These are phyloP conservation scores for Gandaritis pyraliata DNA, from an alignment of 2,888 invertebrate species.

Conservation along the genomic window DNA sequence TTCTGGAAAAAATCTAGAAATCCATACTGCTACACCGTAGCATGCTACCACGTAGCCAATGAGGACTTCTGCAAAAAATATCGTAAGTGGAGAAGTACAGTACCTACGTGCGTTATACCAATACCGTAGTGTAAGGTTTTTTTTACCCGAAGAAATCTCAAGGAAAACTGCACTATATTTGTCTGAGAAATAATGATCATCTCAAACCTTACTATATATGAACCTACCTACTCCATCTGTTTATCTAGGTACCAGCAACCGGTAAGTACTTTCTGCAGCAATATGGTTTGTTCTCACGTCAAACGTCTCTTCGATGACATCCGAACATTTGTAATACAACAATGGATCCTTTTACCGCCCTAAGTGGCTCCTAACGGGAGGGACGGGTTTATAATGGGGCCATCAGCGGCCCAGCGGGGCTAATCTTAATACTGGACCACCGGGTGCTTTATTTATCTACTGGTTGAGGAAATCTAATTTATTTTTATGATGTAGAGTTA, in stretches of 20 bases:
- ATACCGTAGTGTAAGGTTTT: too few relatives aligned
- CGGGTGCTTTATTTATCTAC: constrained; percentile 29
- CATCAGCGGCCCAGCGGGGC: constrained; percentile 41
- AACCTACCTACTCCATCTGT: too few relatives aligned
- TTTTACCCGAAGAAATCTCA: too few relatives aligned
- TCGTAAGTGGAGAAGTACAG: too few relatives aligned
- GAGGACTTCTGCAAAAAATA: too few relatives aligned
- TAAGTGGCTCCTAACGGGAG: constrained; percentile 60
- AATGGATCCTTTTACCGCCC: constrained; percentile 73
- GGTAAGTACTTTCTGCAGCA: constrained; percentile 47
- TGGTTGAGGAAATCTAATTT: constrained; percentile 25
- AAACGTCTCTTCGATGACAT: constrained; percentile 74
- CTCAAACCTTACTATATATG: too few relatives aligned
- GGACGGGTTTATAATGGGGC: constrained; percentile 48
- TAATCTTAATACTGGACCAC: constrained; percentile 38
- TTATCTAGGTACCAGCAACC: neutral
- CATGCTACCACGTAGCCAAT: too few relatives aligned
- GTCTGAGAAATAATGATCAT: neutral
- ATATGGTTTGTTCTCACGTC: constrained; percentile 78
- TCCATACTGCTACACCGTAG: too few relatives aligned
- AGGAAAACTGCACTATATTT: too few relatives aligned
- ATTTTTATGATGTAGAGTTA: neutral
- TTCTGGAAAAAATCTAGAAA: too few relatives aligned
- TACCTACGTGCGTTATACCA: too few relatives aligned
- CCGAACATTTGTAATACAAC: constrained; percentile 79